These are phyloP conservation scores for Sinocyclocheilus grahami DNA, from an alignment of 2,113 vertebrate genomes.

Conservation along the genomic window DNA sequence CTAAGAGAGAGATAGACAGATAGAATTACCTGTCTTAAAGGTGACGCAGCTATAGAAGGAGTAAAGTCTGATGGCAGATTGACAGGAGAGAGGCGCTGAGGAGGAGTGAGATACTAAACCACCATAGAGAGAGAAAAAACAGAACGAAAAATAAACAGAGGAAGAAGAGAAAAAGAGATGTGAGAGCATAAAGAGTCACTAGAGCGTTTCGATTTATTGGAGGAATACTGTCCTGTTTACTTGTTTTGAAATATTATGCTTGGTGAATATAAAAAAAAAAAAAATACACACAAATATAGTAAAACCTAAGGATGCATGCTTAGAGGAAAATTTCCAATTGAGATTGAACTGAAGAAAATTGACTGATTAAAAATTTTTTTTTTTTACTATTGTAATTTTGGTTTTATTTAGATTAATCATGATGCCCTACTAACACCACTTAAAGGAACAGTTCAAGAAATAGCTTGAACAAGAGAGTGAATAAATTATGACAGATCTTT, in stretches of 20 bases:
- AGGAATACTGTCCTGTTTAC: not conserved
- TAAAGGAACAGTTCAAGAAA: not conserved
- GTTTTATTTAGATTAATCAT: no score
- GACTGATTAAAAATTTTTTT: no score
- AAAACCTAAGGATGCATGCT: not conserved
- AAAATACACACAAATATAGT: no score
- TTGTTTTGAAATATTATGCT: not conserved
- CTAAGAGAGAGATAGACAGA: not conserved
- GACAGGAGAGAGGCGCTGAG: conserved; percentile 71
- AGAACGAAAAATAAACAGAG: not conserved
- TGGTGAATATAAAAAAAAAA: not conserved
- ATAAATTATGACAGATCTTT: not conserved
- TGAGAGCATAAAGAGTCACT: not conserved
- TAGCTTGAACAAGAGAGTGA: not conserved
- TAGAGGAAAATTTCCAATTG: no score
- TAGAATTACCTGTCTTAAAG: conserved; percentile 72
- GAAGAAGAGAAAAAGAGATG: not conserved
- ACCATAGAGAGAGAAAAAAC: not conserved
- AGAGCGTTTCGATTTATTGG: not conserved
- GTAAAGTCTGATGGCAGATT: conserved; percentile 76
- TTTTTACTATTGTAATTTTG: no score
- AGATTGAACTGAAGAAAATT: no score
- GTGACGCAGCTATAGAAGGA: conserved; percentile 75
- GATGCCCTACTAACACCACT: no score
- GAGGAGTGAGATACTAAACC: conserved; percentile 66